Base-by-base conservation (phyloP, 2,888 invertebrate species). In the Carabus problematicus region DNA sequence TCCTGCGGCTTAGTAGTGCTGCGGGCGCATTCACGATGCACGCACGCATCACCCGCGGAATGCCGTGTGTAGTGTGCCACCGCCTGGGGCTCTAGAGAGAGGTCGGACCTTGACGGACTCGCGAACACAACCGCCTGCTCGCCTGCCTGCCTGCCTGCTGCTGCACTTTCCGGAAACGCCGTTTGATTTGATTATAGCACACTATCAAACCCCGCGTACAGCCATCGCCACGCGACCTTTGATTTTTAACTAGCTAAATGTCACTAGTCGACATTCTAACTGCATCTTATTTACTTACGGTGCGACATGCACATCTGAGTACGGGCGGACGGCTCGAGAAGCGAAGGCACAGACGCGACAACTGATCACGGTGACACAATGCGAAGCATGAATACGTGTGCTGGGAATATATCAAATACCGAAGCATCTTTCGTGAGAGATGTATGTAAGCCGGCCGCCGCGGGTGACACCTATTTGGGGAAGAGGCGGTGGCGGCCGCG, bases 181-280 rank as follows among this genome's bases (percentile, higher is more conserved):
- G 41, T 66, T 66, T 66, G 59, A 66, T 66, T 66, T 66, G 66
- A 66, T 66, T 66, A 66, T 66, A 66, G 59, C 66, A 61, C 61
- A 68, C 55, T 62, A 62, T 62, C 69, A 62, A 66, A 66, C 59
- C 66, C 39, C 47, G 58, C 49, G 43, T 55, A 56, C 69, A 69
- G 62, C 69, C 62, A 67, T 67, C 69, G 69, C 62, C 45, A 43
- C 72, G 72, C 71, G 74, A 73, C 73, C 73, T 73, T 74, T 74
- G 70, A 56, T 72, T 72, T 71, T 71, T 71, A 73, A 72, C 70
- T 69, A 72, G 64, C 71, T 72, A 81, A 81, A 81, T 81, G 79
- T 75, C 79, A 80, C 78, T 79, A 75, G 80, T 78, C 78, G 79
- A 76, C 79, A 79, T 80, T 79, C 73, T 74, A 75, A 76, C 73